These are phyloP conservation scores for Cylas formicarius DNA, from an alignment of 1,140 invertebrate species.

Conservation along the genomic window DNA sequence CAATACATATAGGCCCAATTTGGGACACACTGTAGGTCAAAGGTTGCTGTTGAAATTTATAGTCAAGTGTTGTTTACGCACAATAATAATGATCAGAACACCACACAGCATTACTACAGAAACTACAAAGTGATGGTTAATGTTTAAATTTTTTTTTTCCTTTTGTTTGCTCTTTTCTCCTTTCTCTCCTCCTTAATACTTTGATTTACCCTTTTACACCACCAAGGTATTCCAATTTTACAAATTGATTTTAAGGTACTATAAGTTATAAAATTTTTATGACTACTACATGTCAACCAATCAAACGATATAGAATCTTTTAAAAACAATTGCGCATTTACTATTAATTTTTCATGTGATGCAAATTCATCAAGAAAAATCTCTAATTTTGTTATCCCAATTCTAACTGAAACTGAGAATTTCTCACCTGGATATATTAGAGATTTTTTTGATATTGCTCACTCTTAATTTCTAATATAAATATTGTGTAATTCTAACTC, in stretches of 20 bases:
- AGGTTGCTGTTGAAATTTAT: too few species aligned
- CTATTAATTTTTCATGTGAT: constrained; percentile 1
- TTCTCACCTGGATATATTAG: constrained; percentile 16
- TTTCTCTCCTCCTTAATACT: constrained; percentile 7
- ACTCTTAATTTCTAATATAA: constrained; percentile 17
- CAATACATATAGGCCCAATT: not conserved
- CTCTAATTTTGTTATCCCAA: constrained; percentile 9
- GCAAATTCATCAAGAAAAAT: constrained; percentile 4
- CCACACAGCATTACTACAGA: too few species aligned
- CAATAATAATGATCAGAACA: too few species aligned
- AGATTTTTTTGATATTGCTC: constrained; percentile 9
- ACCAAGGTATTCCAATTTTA: constrained; percentile 17
- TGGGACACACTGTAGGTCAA: not conserved
- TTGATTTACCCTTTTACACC: constrained; percentile 13
- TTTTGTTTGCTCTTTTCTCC: constrained; percentile 7
- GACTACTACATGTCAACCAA: constrained; percentile 10
- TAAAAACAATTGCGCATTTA: constrained; percentile 3
- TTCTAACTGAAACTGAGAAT: constrained; percentile 11
- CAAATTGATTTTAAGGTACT: constrained; percentile 8
- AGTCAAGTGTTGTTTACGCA: too few species aligned
- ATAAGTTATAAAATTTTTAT: constrained; percentile 6
- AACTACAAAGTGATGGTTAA: too few species aligned
- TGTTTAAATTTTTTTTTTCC: not conserved
- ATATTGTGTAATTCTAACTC: constrained; percentile 12
- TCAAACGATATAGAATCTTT: constrained; percentile 1